phyloP scores from a whole-genome alignment of 2,888 invertebrate species.

The Eristalinus sepulchralis region DNA sequence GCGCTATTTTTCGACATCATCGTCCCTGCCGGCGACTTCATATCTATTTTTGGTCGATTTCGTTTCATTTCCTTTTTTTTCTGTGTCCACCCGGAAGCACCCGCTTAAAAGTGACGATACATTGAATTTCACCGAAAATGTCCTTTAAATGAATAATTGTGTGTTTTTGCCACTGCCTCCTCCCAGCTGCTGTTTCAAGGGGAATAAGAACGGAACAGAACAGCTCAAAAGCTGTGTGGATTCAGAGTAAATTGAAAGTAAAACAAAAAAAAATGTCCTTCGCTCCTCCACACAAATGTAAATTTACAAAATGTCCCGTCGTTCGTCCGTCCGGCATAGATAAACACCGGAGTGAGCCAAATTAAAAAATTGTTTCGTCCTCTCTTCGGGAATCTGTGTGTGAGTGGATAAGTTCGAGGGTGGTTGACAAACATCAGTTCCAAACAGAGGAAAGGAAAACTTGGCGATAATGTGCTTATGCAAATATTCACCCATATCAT shows the following conservation, averaged over 20 bases:
- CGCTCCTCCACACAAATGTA: neutral
- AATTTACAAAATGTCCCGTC: neutral
- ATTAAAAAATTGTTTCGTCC: conserved; percentile 47
- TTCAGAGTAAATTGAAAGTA: conserved; percentile 22
- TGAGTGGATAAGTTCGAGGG: neutral
- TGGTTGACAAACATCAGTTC: neutral
- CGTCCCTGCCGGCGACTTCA: neutral
- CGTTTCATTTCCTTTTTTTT: neutral
- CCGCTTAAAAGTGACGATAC: conserved; percentile 15
- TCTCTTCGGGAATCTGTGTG: conserved; percentile 10
- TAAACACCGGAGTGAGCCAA: conserved; percentile 37
- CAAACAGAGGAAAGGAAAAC: conserved; percentile 15
- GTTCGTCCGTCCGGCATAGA: conserved; percentile 1
- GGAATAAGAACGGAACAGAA: neutral
- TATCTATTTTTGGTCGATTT: conserved; percentile 13
- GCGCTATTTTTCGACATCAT: neutral
- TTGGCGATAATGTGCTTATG: conserved; percentile 54
- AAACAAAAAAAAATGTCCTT: neutral
- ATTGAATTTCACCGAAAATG: conserved; percentile 38
- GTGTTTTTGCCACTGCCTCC: conserved; percentile 7
- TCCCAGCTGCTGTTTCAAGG: conserved; percentile 6
- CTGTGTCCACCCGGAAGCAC: neutral
- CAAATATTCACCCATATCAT: conserved; percentile 46
- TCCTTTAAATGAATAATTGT: conserved; percentile 55
- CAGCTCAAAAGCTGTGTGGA: neutral